Evolutionary conservation across 2,888 invertebrate species (phyloP).

Genomic region (Ormyrus pomaceus): DNA sequence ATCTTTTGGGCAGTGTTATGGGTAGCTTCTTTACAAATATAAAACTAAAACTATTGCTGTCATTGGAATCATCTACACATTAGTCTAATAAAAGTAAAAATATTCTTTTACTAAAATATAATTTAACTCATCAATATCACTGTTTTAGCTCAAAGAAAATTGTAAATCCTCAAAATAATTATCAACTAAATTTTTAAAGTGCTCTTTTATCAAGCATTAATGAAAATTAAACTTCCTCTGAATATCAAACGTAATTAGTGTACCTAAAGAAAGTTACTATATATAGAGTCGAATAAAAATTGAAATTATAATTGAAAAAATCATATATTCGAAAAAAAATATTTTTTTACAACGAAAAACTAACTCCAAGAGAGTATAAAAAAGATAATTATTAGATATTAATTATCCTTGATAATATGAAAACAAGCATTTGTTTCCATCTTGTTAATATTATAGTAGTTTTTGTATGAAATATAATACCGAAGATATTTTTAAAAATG

Average conservation of each 20-base stretch:
- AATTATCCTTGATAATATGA: conserved; percentile 5
- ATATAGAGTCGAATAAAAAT: not conserved
- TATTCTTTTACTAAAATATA: too few species aligned
- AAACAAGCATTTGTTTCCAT: conserved; percentile 15
- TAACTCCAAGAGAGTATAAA: conserved; percentile 21
- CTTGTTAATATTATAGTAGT: conserved; percentile 41
- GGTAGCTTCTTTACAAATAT: too few species aligned
- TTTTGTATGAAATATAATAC: conserved; percentile 23
- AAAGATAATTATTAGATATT: conserved; percentile 1
- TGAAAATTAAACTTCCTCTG: not conserved
- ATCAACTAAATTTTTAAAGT: not conserved
- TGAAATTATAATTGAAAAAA: not conserved
- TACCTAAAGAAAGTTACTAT: conserved; percentile 15
- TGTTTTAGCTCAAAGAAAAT: too few species aligned
- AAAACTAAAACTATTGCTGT: too few species aligned
- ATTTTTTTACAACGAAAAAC: conserved; percentile 42
- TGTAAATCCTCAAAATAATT: too few species aligned
- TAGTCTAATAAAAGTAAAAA: too few species aligned
- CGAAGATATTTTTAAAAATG: not conserved
- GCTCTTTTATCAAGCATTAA: not conserved
- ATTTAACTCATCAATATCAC: too few species aligned
- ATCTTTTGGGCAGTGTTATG: too few species aligned
- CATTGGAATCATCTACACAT: too few species aligned
- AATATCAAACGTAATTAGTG: not conserved
- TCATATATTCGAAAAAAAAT: not conserved